A percentile compares a stretch with the other conserved stretches of the same genome.
Conservation (phyloP, 2,888 invertebrate species). For the Chymomyza amoena region DNA sequence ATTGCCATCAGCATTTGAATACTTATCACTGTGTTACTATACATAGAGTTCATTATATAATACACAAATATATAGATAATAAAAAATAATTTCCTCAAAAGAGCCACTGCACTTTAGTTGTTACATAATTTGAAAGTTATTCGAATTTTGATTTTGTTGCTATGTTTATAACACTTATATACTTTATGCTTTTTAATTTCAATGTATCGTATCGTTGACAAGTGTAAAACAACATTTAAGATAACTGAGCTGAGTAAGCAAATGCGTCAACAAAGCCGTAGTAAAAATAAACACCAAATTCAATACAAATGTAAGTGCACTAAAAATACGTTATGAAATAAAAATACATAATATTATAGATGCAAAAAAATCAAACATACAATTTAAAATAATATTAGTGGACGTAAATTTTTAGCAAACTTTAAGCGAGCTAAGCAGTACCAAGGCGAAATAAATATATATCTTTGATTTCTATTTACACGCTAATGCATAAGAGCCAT, state of each 20-base stretch:
- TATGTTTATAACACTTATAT: slow-evolving; percentile 48
- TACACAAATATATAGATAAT: slow-evolving; percentile 48
- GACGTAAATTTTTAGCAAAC: slow-evolving; percentile 67
- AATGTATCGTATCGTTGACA: slow-evolving; percentile 32
- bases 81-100: slow-evolving; percentile 40
- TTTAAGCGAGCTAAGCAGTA: slow-evolving; percentile 46
- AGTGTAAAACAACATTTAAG: slow-evolving; percentile 26
- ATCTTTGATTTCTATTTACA: slow-evolving; percentile 14
- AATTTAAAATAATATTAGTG: slow-evolving; percentile 45
- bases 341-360: background rate
- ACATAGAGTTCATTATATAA: slow-evolving; percentile 58
- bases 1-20: background rate
- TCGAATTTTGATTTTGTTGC: slow-evolving; percentile 58
- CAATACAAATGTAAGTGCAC: slow-evolving; percentile 17
- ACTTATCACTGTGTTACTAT: background rate
- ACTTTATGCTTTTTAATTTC: slow-evolving; percentile 31
- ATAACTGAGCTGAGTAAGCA: slow-evolving; percentile 14
- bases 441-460: slow-evolving; percentile 34
- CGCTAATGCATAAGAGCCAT: slow-evolving; percentile 24
- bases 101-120: slow-evolving; percentile 19
- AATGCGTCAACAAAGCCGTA: background rate
- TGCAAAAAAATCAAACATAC: background rate
- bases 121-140: slow-evolving; percentile 27
- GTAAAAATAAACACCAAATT: background rate
- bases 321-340: slow-evolving; percentile 22